A percentile compares a stretch with the other conserved stretches of the same genome.
These are phyloP conservation scores for Syngnathus floridae DNA, from an alignment of 2,113 vertebrate species.

Conservation along the genomic window DNA sequence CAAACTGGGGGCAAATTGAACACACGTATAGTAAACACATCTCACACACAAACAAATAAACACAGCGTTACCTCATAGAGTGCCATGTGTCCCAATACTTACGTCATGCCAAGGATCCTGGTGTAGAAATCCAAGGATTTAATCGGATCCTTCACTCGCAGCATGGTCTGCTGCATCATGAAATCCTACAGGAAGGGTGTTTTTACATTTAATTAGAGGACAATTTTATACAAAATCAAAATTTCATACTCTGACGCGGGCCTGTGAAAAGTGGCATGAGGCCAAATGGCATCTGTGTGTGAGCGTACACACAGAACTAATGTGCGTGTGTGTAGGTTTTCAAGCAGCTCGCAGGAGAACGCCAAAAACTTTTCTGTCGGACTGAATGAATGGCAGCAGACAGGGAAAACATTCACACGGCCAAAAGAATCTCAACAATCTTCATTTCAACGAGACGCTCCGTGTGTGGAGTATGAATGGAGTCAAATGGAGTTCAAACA, in stretches of 20 bases:
- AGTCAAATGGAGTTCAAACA: neutral
- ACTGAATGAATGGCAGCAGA: neutral
- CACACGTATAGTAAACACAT: neutral
- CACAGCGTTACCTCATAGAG: neutral
- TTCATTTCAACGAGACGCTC: neutral
- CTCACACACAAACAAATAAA: neutral
- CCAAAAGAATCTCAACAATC: neutral
- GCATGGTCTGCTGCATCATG: constrained; percentile 95
- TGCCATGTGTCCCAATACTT: constrained; percentile 54
- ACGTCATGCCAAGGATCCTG: constrained; percentile 96
- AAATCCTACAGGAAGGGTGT: constrained; percentile 75
- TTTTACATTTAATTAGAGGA: neutral
- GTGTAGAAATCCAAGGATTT: constrained; percentile 98
- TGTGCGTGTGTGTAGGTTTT: neutral
- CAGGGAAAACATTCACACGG: neutral
- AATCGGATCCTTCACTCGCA: constrained; percentile 90
- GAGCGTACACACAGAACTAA: neutral
- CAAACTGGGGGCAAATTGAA: constrained; percentile 68
- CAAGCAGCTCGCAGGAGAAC: neutral
- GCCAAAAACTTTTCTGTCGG: neutral
- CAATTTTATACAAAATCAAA: neutral
- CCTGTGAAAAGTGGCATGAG: constrained; percentile 2
- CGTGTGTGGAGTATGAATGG: neutral
- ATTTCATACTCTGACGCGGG: neutral
- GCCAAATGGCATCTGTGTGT: constrained; percentile 13